Base-by-base conservation (phyloP, 2,888 invertebrate genomes). In the Eupithecia insigniata region DNA sequence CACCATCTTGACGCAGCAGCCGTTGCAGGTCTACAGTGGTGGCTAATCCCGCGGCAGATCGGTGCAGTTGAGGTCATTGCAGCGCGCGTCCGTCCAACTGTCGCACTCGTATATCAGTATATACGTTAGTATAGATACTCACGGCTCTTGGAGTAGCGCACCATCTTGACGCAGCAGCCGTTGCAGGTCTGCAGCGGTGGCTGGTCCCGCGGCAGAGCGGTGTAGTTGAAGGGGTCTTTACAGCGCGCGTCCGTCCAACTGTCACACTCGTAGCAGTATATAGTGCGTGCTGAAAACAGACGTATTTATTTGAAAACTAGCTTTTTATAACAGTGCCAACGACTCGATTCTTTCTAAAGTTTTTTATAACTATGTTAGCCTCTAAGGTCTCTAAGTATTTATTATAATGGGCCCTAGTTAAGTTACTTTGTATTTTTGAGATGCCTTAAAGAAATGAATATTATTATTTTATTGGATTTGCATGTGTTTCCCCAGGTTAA, bases 151-250 rank as follows among this genome's bases (percentile, higher is more conserved):
- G 97, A 96, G 89, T 98, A 97, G 79, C 98, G 96, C 85, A 98
- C 98, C 97, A 98, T 98, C 95, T 98, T 98, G 74, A 98, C 98
- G 92, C 98, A 98, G 93, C 98, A 98, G 51, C 98, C 98, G 87
- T 98, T 97, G 90, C 98, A 98, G 39, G 97, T 97, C 95, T 97
- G 96, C 83, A 98, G 90, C 0, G 98, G 98, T 10, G 98, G 98
- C 90, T 98, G 98, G 89, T 98, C 97, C 69, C 97, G 95, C 2
- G 98, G 98, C 82, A 98, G 92, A 7, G 97, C 97, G 22, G 98
- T 98, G 91, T 98, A 98, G 94, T 98, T 98, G 94, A 98, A 98
- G 0, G 98, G 98, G 89, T 98, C 98, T 88, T 97, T 97, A 89
- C 98, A 98, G 80, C 98, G 95, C 32, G 96, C 95, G 93, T 98